phyloP scores from a whole-genome alignment of 2,113 vertebrate species.

The Oncorhynchus kisutch region DNA sequence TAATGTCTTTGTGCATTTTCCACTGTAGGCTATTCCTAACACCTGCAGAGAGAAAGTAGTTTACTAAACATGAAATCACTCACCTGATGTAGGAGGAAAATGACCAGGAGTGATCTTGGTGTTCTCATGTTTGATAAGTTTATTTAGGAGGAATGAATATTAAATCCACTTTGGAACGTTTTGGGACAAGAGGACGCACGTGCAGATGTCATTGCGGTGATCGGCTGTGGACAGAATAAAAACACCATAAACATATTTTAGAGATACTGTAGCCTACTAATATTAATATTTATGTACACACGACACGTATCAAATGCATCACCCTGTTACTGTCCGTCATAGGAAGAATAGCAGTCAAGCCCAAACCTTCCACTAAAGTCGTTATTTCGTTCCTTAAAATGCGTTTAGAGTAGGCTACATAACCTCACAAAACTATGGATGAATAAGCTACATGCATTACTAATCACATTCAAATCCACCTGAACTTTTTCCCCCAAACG shows the following conservation, averaged over 20 bases:
- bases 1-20: not conserved
- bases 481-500: slow-evolving; percentile 39
- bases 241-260: slow-evolving; percentile 6
- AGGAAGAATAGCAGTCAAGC: no score
- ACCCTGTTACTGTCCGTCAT: no score
- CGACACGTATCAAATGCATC: no score
- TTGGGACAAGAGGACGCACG: slow-evolving; percentile 61
- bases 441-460: not conserved
- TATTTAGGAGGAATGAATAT: slow-evolving; percentile 70
- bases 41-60: no score
- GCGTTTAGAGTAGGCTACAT: no score
- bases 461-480: slow-evolving; percentile 22
- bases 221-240: slow-evolving; percentile 46
- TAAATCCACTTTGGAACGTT: slow-evolving; percentile 76
- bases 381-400: no score
- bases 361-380: no score
- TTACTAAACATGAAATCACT: slow-evolving; percentile 53
- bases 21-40: not conserved
- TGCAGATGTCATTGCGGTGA: slow-evolving; percentile 65
- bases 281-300: no score
- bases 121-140: slow-evolving; percentile 80
- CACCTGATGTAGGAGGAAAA: slow-evolving; percentile 89
- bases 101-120: slow-evolving; percentile 78
- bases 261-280: no score
- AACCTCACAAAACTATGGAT: not conserved